These are phyloP conservation scores for Tetragnatha montana DNA, from an alignment of 2,888 invertebrate genomes.

Conservation along the genomic window DNA sequence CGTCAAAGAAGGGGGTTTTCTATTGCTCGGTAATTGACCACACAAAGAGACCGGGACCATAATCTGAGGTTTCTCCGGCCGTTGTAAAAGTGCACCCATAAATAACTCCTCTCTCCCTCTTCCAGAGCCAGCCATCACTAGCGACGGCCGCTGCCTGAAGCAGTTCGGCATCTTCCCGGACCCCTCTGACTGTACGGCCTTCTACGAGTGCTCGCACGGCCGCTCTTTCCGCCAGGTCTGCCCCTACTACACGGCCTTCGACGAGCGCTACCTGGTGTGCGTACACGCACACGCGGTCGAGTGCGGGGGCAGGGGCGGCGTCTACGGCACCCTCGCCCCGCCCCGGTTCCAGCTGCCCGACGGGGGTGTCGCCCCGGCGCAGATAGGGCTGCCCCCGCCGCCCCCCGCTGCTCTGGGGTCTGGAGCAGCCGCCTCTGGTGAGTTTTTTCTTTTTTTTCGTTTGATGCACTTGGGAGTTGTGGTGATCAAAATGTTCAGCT, in stretches of 20 bases:
- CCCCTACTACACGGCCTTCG: conserved; percentile 66
- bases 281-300: conserved; percentile 60
- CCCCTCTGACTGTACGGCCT: conserved; percentile 60
- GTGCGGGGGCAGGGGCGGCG: conserved; percentile 60
- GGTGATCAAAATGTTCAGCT: too few relatives aligned
- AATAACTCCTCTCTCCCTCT: neutral
- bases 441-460: neutral
- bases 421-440: conserved; percentile 51
- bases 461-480: neutral
- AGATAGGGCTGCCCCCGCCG: neutral
- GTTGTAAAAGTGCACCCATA: too few relatives aligned
- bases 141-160: conserved; percentile 60
- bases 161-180: conserved; percentile 64
- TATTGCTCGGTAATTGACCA: too few relatives aligned
- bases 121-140: conserved; percentile 56
- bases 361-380: conserved; percentile 17
- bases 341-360: conserved; percentile 42
- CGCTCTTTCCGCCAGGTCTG: conserved; percentile 55
- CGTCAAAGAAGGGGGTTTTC: too few relatives aligned
- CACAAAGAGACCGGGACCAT: too few relatives aligned
- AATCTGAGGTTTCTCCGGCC: too few relatives aligned
- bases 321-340: conserved; percentile 65
- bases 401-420: conserved; percentile 10
- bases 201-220: conserved; percentile 61
- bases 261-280: conserved; percentile 56